Percentiles rank a stretch among this genome's conserved stretches.
phyloP scores from a whole-genome alignment of 1,140 invertebrate genomes.

The Eulimnadia texana region DNA sequence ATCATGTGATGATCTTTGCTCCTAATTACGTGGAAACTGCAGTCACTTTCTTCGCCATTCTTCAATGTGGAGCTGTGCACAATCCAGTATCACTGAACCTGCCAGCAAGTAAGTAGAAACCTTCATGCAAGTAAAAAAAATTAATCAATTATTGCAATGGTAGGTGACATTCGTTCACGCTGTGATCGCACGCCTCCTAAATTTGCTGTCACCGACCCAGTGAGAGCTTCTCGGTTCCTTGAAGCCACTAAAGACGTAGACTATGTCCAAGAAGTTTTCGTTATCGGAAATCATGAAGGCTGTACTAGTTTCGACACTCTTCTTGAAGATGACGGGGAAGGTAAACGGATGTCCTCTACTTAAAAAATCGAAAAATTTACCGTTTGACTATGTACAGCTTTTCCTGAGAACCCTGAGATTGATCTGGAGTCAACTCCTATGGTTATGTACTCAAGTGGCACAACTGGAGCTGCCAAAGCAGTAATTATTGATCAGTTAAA shows the following conservation, averaged over 20 bases:
- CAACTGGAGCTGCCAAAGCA: background rate
- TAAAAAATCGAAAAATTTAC: background rate
- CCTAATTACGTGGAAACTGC: background rate
- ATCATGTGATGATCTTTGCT: background rate
- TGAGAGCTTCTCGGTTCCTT: background rate
- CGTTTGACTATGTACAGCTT: background rate
- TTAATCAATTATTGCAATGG: background rate
- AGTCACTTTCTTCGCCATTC: background rate
- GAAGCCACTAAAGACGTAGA: background rate
- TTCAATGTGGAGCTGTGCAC: background rate
- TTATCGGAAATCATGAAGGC: background rate
- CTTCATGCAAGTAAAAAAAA: background rate
- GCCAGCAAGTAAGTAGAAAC: background rate
- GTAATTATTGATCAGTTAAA: background rate
- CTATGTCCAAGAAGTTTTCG: background rate
- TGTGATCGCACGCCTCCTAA: background rate
- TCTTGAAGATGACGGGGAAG: background rate
- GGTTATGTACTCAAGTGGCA: background rate
- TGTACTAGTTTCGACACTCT: background rate
- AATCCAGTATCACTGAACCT: background rate
- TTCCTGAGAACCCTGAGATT: background rate
- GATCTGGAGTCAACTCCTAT: background rate
- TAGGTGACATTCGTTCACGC: background rate
- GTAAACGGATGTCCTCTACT: background rate
- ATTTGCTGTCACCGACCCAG: background rate